Evolutionary conservation across 2,113 vertebrate species (phyloP).

Genomic region (Melanocharis versteri): DNA sequence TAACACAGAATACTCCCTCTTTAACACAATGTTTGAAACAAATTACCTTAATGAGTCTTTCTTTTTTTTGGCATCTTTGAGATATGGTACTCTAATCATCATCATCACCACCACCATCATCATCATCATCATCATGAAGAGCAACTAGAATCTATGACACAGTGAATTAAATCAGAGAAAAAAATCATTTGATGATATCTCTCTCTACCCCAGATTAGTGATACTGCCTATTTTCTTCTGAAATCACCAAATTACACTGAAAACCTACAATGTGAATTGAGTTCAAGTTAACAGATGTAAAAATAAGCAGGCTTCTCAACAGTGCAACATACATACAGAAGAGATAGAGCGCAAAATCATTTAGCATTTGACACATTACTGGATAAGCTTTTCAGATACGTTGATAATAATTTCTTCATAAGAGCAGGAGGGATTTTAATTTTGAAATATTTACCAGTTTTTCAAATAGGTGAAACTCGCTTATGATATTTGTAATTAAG

Average conservation of each 20-base stretch:
- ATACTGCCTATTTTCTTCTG: not conserved
- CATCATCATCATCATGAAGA: not conserved
- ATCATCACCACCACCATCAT: not conserved
- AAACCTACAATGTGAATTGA: not conserved
- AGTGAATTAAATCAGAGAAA: not conserved
- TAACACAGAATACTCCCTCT: accelerated
- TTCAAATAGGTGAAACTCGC: not conserved
- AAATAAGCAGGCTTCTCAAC: not conserved
- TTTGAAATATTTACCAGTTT: not conserved
- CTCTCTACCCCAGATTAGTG: not conserved
- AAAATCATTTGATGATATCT: accelerated
- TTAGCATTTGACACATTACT: not conserved
- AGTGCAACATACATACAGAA: not conserved
- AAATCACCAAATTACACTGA: not conserved
- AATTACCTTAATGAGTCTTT: not conserved
- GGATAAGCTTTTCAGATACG: not conserved
- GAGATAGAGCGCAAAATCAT: not conserved
- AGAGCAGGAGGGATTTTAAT: not conserved
- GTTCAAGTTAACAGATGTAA: not conserved
- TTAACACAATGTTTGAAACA: not conserved
- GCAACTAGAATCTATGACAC: not conserved
- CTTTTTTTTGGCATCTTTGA: not conserved
- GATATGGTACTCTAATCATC: accelerated
- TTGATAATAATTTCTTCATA: not conserved
- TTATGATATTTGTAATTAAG: not conserved